phyloP scores from a whole-genome alignment of 2,113 vertebrate genomes.

The Setophaga kirtlandii region DNA sequence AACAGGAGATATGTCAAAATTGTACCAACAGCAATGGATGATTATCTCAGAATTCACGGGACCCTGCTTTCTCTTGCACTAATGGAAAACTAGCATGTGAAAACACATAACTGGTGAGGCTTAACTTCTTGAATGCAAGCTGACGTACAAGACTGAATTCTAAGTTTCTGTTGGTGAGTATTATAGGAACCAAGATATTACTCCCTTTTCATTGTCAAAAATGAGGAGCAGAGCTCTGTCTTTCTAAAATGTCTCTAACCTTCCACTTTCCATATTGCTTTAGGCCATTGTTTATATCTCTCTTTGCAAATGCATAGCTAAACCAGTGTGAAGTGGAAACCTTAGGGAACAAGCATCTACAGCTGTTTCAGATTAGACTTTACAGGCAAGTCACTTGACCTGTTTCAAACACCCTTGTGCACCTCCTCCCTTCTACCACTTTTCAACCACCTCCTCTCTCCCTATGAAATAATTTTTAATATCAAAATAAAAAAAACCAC shows the following conservation, averaged over 20 bases:
- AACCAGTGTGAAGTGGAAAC: not conserved
- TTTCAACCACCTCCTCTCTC: not conserved
- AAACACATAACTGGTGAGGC: fast-evolving
- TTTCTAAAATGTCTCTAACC: not conserved
- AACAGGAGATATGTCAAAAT: not conserved
- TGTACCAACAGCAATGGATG: not conserved
- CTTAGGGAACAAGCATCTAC: not conserved
- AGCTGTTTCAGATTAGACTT: not conserved
- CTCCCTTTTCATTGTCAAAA: not conserved
- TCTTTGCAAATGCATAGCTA: not conserved
- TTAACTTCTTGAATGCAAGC: not conserved
- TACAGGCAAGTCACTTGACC: not conserved
- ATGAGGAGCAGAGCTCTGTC: not conserved
- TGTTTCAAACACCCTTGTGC: not conserved
- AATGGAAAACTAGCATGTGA: not conserved
- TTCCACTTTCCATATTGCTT: not conserved
- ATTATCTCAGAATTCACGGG: not conserved
- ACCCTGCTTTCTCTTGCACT: not conserved
- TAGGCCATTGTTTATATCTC: not conserved
- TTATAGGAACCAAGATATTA: not conserved
- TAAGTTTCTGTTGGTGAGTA: not conserved
- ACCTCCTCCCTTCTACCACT: not conserved
- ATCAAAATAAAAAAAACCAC: not conserved
- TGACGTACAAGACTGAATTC: not conserved
- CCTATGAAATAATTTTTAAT: not conserved